A percentile compares a stretch with the other conserved stretches of the same genome.
Evolutionary conservation across 2,797 vertebrate species (phyloP).

Genomic region (Gymnocypris eckloni): DNA sequence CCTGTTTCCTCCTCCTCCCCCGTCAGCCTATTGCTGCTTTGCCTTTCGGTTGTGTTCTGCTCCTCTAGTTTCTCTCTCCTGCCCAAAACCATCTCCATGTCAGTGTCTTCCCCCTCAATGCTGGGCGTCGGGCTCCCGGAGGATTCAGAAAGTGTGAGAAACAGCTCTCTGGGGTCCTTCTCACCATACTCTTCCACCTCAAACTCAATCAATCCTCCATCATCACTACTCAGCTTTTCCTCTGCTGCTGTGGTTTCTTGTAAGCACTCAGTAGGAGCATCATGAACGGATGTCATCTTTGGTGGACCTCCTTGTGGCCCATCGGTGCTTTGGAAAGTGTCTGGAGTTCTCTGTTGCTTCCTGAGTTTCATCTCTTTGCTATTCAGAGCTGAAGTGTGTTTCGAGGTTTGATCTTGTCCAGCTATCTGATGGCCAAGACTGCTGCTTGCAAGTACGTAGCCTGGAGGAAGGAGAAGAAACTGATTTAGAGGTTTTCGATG

Average conservation of each 20-base stretch:
- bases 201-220: not conserved
- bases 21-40: constrained; percentile 52
- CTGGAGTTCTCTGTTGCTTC: not conserved
- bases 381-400: not conserved
- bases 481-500: constrained; percentile 25
- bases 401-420: constrained; percentile 4
- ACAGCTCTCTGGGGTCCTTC: constrained; percentile 69
- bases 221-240: constrained; percentile 14
- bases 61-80: constrained; percentile 8
- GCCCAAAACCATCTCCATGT: constrained; percentile 10
- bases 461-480: constrained; percentile 51
- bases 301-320: not conserved
- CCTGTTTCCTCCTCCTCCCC: constrained; percentile 64
- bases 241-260: not conserved
- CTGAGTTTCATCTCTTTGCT: not conserved
- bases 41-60: not conserved
- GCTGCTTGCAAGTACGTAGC: constrained; percentile 31
- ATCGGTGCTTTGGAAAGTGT: not conserved
- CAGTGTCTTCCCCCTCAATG: constrained; percentile 26
- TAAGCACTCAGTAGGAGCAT: not conserved
- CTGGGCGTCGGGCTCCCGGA: constrained; percentile 64
- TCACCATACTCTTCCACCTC: constrained; percentile 45
- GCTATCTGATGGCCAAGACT: not conserved
- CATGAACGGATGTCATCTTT: not conserved
- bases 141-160: constrained; percentile 75